Evolutionary conservation across 2,888 invertebrate species (phyloP), one percentile per base, ranked within the genome.

Genomic region (Caenorhabditis sp.): DNA sequence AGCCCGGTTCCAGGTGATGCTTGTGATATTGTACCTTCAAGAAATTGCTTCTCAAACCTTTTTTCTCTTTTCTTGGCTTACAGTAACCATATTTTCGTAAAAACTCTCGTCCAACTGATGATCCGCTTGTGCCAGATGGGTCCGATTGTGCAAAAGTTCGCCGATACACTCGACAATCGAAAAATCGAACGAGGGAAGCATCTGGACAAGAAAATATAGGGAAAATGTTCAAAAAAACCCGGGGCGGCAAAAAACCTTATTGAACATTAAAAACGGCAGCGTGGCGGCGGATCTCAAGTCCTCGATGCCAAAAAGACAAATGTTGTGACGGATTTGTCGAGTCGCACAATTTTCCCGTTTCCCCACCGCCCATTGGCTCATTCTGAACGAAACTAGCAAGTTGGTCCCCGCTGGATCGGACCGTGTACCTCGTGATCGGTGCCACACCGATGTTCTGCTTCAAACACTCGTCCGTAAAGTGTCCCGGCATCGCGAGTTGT

Each of bases 101-200:
- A 68, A 79, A 13, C 32, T 30, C 53, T 56, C 55, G 9, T 78
- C 71, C 4, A 80, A 56, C 8, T 55, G 45, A 20, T 75, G 55
- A 26, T 76, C 70, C 9, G 48, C 48, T 13, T 78, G 72, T 6
- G 55, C 65, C 13, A 66, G 45, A 63, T 58, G 71, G 1, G 82
- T 82, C 26, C 79, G 46, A 61, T 82, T 82, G 55, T 56, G 78
- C 13, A 82, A 22, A 2, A 77, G 17, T 45, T 82, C 82, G 32
- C 65, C 79, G 1, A 66, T 39, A 41, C 82, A 82, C 13, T 80
- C 80, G 5, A 82, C 58, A 15, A 73, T 77, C 0, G 70, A 65
- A 35, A 72, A 75, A 62, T 82, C 82, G 53, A 82, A 81, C 0
- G 46, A 45, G 4, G 82, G 80, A 24, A 75, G 55, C 58, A 81